Evolutionary conservation across 1,140 invertebrate genomes (phyloP).

Genomic region (Euschistus heros): DNA sequence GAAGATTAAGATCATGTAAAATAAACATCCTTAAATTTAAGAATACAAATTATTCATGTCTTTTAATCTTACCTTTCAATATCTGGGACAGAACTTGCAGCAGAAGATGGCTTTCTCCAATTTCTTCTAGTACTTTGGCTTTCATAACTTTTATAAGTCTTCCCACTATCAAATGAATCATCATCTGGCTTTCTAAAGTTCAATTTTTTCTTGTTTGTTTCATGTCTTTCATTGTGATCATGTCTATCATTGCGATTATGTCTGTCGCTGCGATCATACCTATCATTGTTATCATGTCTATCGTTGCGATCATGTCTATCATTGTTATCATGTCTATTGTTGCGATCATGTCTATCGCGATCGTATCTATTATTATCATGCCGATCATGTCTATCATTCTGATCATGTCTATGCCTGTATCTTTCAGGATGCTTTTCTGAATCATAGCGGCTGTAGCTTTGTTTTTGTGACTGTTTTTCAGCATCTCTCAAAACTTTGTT

Average conservation of each 20-base stretch:
- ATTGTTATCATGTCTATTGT: too few species aligned
- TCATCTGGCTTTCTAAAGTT: constrained; percentile 41
- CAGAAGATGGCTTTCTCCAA: neutral
- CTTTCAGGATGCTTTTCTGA: neutral
- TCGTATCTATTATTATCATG: too few species aligned
- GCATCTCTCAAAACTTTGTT: constrained; percentile 41
- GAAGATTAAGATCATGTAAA: too few species aligned
- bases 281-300: too few species aligned
- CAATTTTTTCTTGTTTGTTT: neutral
- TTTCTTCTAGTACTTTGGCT: constrained; percentile 3
- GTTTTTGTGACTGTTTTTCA: constrained; percentile 32
- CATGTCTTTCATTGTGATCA: neutral
- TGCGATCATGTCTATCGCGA: too few species aligned
- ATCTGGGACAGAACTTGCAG: too few species aligned
- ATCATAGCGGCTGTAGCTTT: neutral
- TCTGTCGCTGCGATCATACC: too few species aligned
- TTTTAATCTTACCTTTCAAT: too few species aligned
- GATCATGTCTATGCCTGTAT: neutral
- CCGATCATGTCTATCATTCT: neutral
- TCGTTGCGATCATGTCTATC: too few species aligned
- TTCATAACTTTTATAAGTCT: neutral
- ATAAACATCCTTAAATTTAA: too few species aligned
- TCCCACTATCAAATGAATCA: neutral
- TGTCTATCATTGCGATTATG: too few species aligned
- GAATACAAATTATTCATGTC: too few species aligned